Conservation (phyloP, 2,113 vertebrate genomes). For the Scopus umbretta region DNA sequence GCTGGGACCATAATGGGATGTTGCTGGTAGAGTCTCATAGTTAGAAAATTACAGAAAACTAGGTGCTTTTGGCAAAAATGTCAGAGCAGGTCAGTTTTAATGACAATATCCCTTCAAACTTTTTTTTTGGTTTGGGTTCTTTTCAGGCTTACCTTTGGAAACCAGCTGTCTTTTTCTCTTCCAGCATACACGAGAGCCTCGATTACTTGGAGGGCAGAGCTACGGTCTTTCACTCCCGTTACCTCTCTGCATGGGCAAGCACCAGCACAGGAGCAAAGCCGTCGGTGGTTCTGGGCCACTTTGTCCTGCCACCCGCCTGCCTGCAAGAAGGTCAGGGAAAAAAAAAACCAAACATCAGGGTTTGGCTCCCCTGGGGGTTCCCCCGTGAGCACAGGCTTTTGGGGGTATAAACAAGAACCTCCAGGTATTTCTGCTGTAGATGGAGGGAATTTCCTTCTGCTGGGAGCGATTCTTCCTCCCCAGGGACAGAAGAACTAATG, state of each 20-base stretch:
- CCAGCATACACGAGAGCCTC: slow-evolving; percentile 72
- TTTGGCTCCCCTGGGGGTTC: not conserved
- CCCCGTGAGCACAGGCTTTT: not conserved
- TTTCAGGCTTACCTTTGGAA: not conserved
- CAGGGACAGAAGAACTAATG: not conserved
- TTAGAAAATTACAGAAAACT: not conserved
- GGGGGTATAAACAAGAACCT: not conserved
- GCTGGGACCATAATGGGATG: accelerated
- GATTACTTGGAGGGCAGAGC: slow-evolving; percentile 73
- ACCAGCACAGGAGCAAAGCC: not conserved
- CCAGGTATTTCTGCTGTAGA: not conserved
- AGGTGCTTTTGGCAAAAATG: not conserved
- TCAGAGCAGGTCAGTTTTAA: not conserved
- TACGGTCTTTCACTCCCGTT: slow-evolving; percentile 73
- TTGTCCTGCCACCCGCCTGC: slow-evolving; percentile 71
- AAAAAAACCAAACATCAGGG: no score
- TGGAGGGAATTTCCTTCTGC: not conserved
- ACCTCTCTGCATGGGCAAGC: slow-evolving; percentile 49
- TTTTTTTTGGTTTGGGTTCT: not conserved
- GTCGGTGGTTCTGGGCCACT: slow-evolving; percentile 64
- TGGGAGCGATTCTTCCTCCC: not conserved
- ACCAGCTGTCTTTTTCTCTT: slow-evolving; percentile 4
- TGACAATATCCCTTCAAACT: not conserved
- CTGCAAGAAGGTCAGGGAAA: slow-evolving; percentile 69
- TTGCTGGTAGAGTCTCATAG: not conserved